Evolutionary conservation across 2,113 vertebrate species (phyloP), one percentile per base, ranked within the genome.

Genomic region (Eidolon helvum): DNA sequence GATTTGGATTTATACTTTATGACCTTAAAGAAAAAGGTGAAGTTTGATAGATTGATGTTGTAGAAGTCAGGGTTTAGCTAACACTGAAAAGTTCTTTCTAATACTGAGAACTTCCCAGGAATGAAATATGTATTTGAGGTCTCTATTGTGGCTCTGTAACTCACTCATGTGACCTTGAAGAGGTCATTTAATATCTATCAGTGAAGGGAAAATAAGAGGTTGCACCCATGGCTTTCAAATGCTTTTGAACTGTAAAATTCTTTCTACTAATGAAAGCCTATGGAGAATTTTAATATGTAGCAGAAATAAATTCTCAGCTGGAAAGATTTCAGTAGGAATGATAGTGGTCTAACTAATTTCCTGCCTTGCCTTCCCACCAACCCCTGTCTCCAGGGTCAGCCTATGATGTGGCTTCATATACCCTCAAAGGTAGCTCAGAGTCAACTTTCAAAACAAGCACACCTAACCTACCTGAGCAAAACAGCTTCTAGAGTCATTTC

Each of bases 241-340:
- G 48, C 3, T 75, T 86, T 53, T 45, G 79, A 95, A 35, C 8
- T 91, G 2, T n/a, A 90, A 75, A 87, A 33, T 72, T 87, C 19
- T 86, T 93, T 55, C 22, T 80, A 48, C 21, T 91, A 33, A 75
- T 78, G 24, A 68, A 95, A 97, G 7, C 53, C 50, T 43, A 43
- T 5, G 0, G 8, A 72, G 48, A 93, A 66, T 15, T 5, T 97
- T 19, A 48, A 61, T 30, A 45, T 3, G 1, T n/a, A 89, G 35
- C 55, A 93, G 35, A 96, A 96, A 61, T 77, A 91, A 95, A 89
- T 88, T 61, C n/a, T 28, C 43, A n/a, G 7, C 9, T 68, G 21
- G 11, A 68, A 53, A 69, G 28, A 48, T 84, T 82, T 84, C 19
- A 74, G 2, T 55, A 40, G 19, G 26, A 45, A 72, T 38, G 1